A percentile compares a stretch with the other conserved stretches of the same genome.
phyloP scores from a whole-genome alignment of 35 echinoderm and acorn worm species.

The Apostichopus parvimensis region DNA sequence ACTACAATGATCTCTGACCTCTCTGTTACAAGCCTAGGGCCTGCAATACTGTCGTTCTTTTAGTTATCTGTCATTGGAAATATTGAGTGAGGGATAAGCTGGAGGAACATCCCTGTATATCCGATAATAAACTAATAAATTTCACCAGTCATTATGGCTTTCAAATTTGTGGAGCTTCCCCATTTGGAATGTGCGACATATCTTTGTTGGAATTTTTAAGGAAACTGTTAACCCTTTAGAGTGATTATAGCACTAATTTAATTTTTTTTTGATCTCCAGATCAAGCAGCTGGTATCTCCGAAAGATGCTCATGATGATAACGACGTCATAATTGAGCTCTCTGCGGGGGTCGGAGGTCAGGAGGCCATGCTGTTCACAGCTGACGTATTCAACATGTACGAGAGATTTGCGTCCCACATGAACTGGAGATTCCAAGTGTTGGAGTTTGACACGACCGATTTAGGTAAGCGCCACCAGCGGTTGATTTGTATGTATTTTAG shows the following conservation, averaged over 20 bases:
- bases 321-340: conserved; percentile 86
- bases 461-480: conserved; percentile 46
- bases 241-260: not conserved
- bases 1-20: no score
- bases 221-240: no score
- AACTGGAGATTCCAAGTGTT: conserved; percentile 72
- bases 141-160: no score
- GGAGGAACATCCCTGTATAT: no score
- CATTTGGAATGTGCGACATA: no score
- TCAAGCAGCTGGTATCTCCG: conserved; percentile 64
- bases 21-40: no score
- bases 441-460: conserved; percentile 69
- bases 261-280: conserved; percentile 26
- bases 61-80: no score
- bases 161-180: no score
- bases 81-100: no score
- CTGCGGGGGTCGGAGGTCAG: conserved; percentile 95
- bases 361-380: conserved; percentile 93
- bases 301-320: conserved; percentile 69
- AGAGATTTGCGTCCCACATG: conserved; percentile 67
- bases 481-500: not conserved
- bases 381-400: conserved; percentile 89
- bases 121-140: no score
- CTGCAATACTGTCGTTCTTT: no score
- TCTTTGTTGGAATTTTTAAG: no score